A percentile compares a stretch with the other conserved stretches of the same genome.
These are phyloP conservation scores for Sphaerophoria rueppellii DNA, from an alignment of 2,888 invertebrate species.

Conservation along the genomic window DNA sequence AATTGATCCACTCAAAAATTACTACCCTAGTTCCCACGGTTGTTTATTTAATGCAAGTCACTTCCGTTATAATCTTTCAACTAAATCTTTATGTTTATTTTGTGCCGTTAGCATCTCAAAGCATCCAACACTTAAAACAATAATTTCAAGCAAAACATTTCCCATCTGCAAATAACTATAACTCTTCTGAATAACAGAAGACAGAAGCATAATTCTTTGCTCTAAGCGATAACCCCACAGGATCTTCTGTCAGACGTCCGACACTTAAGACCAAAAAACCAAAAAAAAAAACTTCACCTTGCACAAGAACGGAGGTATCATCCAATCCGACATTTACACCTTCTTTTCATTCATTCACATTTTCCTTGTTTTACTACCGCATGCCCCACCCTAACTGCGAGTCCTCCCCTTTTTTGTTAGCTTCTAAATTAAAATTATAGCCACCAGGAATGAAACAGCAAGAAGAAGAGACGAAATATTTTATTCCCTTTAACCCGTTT, in stretches of 20 bases:
- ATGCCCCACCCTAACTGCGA: too few species aligned
- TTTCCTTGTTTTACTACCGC: constrained; percentile 20
- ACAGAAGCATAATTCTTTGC: constrained; percentile 47
- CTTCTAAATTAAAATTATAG: constrained; percentile 53
- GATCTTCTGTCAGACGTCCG: constrained; percentile 43
- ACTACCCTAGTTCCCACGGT: too few species aligned
- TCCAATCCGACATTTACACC: constrained; percentile 26
- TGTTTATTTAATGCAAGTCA: constrained; percentile 6
- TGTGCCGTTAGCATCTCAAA: neutral
- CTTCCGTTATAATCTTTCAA: neutral
- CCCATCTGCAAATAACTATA: constrained; percentile 62
- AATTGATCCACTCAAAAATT: too few species aligned
- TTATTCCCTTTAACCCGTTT: constrained; percentile 50
- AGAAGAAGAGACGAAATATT: constrained; percentile 14
- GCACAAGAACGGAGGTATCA: neutral
- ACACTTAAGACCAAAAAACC: constrained; percentile 1
- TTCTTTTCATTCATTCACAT: constrained; percentile 33
- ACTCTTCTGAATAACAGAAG: constrained; percentile 35
- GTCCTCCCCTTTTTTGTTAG: neutral
- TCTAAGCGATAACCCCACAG: constrained; percentile 11
- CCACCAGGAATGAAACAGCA: constrained; percentile 28
- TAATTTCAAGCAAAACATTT: constrained; percentile 35
- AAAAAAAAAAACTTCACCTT: constrained; percentile 2
- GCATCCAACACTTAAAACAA: constrained; percentile 14
- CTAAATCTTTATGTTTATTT: neutral